Conservation (phyloP, 2,797 vertebrate species). For the Pygocentrus nattereri region DNA sequence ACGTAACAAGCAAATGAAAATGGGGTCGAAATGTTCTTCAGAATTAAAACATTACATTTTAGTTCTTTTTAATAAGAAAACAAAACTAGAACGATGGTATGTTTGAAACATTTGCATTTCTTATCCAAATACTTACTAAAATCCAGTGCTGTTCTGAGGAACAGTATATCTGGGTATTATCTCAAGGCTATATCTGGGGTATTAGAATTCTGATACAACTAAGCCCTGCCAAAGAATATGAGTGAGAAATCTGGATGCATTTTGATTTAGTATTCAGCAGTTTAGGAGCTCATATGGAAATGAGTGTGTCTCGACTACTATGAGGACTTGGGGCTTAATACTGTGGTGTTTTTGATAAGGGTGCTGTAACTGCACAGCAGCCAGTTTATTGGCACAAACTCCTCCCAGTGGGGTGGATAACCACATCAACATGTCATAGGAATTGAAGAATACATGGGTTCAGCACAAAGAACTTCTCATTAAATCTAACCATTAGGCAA, state of each 20-base stretch:
- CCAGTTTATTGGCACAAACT: conserved; percentile 71
- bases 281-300: conserved; percentile 33
- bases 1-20: too few relatives aligned
- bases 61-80: background rate
- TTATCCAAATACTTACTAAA: background rate
- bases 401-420: conserved; percentile 67
- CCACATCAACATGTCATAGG: conserved; percentile 40
- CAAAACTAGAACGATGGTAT: background rate
- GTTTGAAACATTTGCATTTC: background rate
- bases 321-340: conserved; percentile 39
- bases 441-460: conserved; percentile 14
- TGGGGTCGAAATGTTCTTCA: background rate
- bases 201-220: background rate
- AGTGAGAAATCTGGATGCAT: background rate
- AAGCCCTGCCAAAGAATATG: background rate
- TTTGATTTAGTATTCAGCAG: conserved; percentile 45
- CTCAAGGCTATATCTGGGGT: background rate
- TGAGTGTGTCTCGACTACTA: conserved; percentile 24
- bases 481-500: conserved; percentile 20
- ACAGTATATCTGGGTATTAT: background rate
- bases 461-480: conserved; percentile 10
- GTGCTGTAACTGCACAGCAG: conserved; percentile 41
- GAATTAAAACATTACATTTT: background rate
- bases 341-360: conserved; percentile 43
- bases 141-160: background rate